phyloP scores from a whole-genome alignment of 2,113 vertebrate species.

The Alosa alosa region DNA sequence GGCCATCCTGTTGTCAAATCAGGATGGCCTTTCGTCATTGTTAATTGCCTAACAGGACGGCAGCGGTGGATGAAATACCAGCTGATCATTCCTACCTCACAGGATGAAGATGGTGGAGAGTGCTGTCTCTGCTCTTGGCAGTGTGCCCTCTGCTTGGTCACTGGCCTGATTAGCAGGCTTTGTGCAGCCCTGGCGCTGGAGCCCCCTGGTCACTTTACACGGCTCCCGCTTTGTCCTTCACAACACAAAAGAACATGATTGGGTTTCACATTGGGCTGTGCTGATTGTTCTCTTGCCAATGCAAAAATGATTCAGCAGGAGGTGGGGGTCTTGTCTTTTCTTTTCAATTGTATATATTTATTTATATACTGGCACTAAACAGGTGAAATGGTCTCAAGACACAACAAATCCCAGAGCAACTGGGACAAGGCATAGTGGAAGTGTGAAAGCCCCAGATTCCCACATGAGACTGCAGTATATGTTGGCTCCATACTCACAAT shows the following conservation, averaged over 20 bases:
- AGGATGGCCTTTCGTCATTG: no score
- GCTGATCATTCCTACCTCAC: background rate
- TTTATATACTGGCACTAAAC: background rate
- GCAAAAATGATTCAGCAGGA: conserved; percentile 5
- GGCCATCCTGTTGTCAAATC: no score
- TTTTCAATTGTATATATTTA: background rate
- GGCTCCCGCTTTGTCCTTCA: background rate
- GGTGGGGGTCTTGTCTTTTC: background rate
- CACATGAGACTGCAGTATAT: background rate
- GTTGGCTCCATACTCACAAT: background rate
- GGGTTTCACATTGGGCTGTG: background rate
- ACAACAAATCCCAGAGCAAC: background rate
- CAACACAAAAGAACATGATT: conserved; percentile 4
- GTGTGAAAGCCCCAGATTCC: background rate
- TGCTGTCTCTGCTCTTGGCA: background rate
- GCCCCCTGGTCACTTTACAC: background rate
- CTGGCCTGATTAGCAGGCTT: background rate
- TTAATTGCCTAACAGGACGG: background rate
- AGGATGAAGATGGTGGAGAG: background rate
- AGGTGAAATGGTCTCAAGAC: background rate
- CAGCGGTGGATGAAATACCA: background rate
- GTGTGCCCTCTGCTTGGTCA: background rate
- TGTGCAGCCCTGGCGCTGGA: background rate
- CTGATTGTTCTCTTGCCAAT: background rate
- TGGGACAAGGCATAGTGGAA: background rate